Percentiles rank a stretch among this genome's conserved stretches.
phyloP scores from a whole-genome alignment of 1,140 invertebrate genomes.

The Drosophila pectinifera region DNA sequence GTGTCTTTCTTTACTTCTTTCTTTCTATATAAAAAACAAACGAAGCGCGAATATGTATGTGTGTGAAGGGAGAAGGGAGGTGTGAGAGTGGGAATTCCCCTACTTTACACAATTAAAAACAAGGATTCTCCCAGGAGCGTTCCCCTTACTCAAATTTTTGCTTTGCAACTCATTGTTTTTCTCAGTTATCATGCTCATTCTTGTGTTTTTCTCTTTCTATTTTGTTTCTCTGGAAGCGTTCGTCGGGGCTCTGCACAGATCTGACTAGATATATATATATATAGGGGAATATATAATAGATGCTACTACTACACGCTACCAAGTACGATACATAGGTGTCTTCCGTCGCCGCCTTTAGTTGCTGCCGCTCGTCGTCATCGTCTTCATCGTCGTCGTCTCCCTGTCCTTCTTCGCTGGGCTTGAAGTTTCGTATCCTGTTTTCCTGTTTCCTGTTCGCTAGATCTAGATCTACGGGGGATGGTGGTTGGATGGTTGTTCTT shows the following conservation, averaged over 20 bases:
- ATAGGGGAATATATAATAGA: slow-evolving; percentile 62
- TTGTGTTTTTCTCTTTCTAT: slow-evolving; percentile 16
- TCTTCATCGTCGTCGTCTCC: slow-evolving; percentile 11
- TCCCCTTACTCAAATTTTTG: slow-evolving; percentile 66
- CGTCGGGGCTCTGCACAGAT: slow-evolving; percentile 53
- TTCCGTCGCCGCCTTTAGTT: slow-evolving; percentile 57
- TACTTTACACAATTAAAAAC: slow-evolving; percentile 56
- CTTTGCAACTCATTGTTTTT: slow-evolving; percentile 73
- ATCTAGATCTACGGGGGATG: slow-evolving; percentile 53
- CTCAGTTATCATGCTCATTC: slow-evolving; percentile 15
- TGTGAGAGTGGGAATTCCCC: slow-evolving; percentile 16
- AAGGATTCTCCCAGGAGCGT: slow-evolving; percentile 30
- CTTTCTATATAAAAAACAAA: slow-evolving; percentile 48
- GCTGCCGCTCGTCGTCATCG: slow-evolving; percentile 19
- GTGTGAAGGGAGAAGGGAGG: not conserved
- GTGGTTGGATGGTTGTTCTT: slow-evolving; percentile 52
- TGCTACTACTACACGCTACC: slow-evolving; percentile 62
- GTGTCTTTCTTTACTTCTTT: slow-evolving; percentile 36
- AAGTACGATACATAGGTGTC: slow-evolving; percentile 58
- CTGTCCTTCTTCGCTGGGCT: slow-evolving; percentile 72
- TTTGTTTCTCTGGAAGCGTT: slow-evolving; percentile 42
- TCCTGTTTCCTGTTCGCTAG: slow-evolving; percentile 24
- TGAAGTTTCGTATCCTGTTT: slow-evolving; percentile 56
- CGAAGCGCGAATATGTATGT: slow-evolving; percentile 55
- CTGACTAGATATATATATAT: slow-evolving; percentile 59